These are phyloP conservation scores for Urocynchramus pylzowi DNA, from an alignment of 2,113 vertebrate species.

Conservation along the genomic window DNA sequence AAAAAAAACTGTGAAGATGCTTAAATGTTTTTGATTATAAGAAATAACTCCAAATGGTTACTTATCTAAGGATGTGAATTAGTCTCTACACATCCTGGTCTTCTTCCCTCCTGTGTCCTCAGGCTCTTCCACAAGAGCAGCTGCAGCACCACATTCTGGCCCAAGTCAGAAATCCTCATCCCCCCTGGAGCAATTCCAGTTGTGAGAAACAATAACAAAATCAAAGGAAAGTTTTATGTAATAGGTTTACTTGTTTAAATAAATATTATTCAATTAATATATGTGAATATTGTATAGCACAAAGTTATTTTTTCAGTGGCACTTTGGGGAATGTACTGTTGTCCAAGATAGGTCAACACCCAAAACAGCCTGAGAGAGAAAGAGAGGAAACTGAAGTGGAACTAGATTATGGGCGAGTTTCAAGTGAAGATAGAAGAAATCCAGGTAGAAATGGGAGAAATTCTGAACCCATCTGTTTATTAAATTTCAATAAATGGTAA, in stretches of 20 bases:
- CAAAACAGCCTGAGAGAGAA: not conserved
- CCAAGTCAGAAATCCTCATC: not conserved
- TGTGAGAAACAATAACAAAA: not conserved
- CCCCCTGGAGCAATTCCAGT: not conserved
- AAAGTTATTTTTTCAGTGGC: not conserved
- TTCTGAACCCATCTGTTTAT: not conserved
- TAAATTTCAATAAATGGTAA: not conserved
- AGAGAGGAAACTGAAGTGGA: not conserved
- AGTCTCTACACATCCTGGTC: not conserved
- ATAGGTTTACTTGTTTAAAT: not conserved
- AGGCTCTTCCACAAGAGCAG: not conserved
- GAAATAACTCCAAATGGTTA: not conserved
- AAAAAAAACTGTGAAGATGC: not conserved
- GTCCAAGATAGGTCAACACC: not conserved
- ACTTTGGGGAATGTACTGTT: not conserved
- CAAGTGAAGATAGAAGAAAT: not conserved
- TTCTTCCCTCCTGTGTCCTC: not conserved
- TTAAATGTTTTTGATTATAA: not conserved
- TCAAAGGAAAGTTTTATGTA: not conserved
- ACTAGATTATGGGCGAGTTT: not conserved
- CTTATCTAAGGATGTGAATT: not conserved
- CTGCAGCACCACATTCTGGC: not conserved
- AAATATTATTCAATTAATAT: not conserved
- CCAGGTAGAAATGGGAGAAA: not conserved
- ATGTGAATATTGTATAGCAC: rapidly evolving